A percentile compares a stretch with the other conserved stretches of the same genome.
Conservation (phyloP, 2,113 vertebrate species). For the Xiphophorus couchianus region DNA sequence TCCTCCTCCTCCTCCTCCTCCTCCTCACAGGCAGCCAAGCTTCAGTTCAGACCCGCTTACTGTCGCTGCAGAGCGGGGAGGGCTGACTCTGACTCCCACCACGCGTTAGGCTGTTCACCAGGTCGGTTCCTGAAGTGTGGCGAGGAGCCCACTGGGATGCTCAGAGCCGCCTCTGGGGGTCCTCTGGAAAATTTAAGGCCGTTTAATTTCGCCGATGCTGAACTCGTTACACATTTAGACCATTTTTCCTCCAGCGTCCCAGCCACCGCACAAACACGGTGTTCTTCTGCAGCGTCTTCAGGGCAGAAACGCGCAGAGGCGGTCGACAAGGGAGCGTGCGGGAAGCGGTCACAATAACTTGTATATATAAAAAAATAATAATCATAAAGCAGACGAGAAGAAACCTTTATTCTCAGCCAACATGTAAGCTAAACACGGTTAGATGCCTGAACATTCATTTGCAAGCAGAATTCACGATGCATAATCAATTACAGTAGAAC, state of each 20-base stretch:
- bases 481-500: conserved; percentile 46
- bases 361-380: not conserved
- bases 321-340: not conserved
- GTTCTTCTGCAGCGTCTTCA: conserved; percentile 23
- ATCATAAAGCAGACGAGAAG: conserved; percentile 6
- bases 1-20: not conserved
- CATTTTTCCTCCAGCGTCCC: conserved; percentile 33
- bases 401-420: conserved; percentile 61
- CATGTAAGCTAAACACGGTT: conserved; percentile 47
- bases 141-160: conserved; percentile 15
- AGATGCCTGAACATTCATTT: conserved; percentile 54
- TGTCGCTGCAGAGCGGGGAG: conserved; percentile 10
- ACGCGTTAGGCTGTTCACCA: conserved; percentile 46
- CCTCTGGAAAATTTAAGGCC: conserved; percentile 48
- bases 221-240: conserved; percentile 27
- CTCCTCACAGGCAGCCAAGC: conserved; percentile 5
- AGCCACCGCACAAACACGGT: conserved; percentile 28
- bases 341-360: not conserved
- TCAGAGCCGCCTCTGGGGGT: conserved; percentile 23
- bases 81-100: conserved; percentile 15
- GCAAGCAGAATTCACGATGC: conserved; percentile 42
- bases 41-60: not conserved
- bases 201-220: conserved; percentile 44
- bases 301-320: not conserved
- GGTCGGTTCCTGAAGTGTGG: conserved; percentile 26